Percentiles rank a stretch among this genome's conserved stretches.
Evolutionary conservation across 2,888 invertebrate species (phyloP).

Genomic region (Thecophora atra): DNA sequence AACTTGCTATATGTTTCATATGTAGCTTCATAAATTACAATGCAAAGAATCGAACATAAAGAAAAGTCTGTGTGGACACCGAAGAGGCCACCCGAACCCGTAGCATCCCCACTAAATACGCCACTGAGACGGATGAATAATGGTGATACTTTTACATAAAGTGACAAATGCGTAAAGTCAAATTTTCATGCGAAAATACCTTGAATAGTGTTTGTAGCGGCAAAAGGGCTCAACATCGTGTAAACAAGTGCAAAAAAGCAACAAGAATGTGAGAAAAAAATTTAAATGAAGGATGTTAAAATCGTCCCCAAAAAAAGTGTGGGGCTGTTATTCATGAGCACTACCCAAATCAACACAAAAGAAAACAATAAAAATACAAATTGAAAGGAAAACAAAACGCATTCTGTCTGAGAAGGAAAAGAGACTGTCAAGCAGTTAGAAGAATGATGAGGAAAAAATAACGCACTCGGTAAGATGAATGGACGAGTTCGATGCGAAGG

Average conservation of each 20-base stretch:
- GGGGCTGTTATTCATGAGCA: slow-evolving; percentile 29
- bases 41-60: no score
- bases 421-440: neutral
- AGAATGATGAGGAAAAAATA: neutral
- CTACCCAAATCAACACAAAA: slow-evolving; percentile 9
- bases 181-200: no score
- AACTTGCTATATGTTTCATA: no score
- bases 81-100: no score
- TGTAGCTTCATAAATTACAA: no score
- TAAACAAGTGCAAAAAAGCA: neutral
- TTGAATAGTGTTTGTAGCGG: no score
- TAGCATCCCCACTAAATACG: no score
- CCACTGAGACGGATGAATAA: no score
- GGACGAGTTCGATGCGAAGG: no score
- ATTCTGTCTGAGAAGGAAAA: slow-evolving; percentile 3
- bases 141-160: no score
- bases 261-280: neutral
- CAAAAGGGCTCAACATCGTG: neutral
- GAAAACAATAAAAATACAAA: slow-evolving; percentile 37
- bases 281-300: neutral
- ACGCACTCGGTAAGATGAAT: neutral
- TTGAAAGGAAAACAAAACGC: slow-evolving; percentile 32
- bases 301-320: slow-evolving; percentile 28
- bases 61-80: no score
- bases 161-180: no score